Percentiles rank a stretch among this genome's conserved stretches.
Evolutionary conservation across 2,113 vertebrate genomes (phyloP).

Genomic region (Candoia aspera): DNA sequence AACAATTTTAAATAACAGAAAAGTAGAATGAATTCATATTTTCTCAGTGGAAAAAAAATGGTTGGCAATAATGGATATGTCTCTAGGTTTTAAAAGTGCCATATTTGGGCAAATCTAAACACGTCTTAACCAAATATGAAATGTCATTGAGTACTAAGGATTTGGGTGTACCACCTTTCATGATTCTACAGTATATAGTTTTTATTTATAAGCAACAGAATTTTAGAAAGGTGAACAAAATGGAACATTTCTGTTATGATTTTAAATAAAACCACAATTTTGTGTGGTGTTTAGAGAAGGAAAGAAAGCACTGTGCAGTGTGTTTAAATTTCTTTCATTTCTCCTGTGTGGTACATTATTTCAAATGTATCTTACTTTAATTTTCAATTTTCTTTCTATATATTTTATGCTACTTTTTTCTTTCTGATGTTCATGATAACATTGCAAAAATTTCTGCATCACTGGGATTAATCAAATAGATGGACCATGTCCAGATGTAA

Average conservation of each 20-base stretch:
- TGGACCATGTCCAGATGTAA: constrained; percentile 55
- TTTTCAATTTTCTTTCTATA: constrained; percentile 67
- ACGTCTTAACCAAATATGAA: neutral
- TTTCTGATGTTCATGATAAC: constrained; percentile 45
- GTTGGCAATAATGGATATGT: neutral
- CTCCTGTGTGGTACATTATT: constrained; percentile 59
- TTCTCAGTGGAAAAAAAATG: neutral
- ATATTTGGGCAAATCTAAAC: neutral
- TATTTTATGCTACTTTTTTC: constrained; percentile 64
- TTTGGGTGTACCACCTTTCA: neutral
- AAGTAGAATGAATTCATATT: neutral
- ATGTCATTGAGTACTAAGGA: neutral
- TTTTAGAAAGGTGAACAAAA: neutral
- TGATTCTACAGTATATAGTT: neutral
- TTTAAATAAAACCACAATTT: neutral
- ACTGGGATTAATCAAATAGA: constrained; percentile 61
- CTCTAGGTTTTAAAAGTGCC: neutral
- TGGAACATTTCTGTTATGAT: neutral
- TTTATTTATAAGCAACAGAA: neutral
- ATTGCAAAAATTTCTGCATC: constrained; percentile 61
- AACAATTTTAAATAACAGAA: neutral
- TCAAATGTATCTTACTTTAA: constrained; percentile 58
- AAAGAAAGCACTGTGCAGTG: constrained; percentile 10
- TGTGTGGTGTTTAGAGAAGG: neutral
- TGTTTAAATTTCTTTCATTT: constrained; percentile 62